phyloP scores from a whole-genome alignment of 2,888 invertebrate genomes.

The Byasa hedistus region DNA sequence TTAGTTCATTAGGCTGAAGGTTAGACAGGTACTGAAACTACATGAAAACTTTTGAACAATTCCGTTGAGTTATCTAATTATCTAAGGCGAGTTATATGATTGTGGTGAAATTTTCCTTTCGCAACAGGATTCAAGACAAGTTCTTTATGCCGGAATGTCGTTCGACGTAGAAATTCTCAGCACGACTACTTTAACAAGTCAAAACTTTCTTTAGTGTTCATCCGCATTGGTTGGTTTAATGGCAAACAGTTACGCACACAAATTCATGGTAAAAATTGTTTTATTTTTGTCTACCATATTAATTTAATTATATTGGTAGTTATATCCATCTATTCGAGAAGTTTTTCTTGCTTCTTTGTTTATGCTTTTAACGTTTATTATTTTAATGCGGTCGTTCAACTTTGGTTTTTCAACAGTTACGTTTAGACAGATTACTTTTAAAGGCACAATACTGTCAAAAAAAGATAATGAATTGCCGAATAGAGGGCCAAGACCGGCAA shows the following conservation, averaged over 20 bases:
- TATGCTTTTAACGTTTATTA: too few species aligned
- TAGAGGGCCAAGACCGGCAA: slow-evolving; percentile 47
- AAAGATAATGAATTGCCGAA: slow-evolving; percentile 1
- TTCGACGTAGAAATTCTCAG: slow-evolving; percentile 37
- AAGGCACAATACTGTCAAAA: background rate
- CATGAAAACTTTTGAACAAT: background rate
- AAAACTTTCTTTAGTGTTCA: slow-evolving; percentile 50
- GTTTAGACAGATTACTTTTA: background rate
- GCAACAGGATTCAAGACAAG: slow-evolving; percentile 17
- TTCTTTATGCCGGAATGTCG: slow-evolving; percentile 32
- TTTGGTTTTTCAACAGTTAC: too few species aligned
- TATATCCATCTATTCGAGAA: too few species aligned
- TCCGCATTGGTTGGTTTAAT: slow-evolving; percentile 29
- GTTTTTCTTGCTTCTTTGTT: too few species aligned
- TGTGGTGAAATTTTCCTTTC: slow-evolving; percentile 16
- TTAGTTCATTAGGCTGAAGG: slow-evolving; percentile 48
- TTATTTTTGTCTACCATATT: background rate
- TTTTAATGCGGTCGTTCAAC: too few species aligned
- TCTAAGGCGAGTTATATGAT: background rate
- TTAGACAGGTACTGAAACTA: slow-evolving; percentile 40
- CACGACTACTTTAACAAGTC: slow-evolving; percentile 41
- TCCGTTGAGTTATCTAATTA: background rate
- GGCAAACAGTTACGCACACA: slow-evolving; percentile 11
- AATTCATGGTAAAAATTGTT: background rate
- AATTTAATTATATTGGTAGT: too few species aligned